Percentiles rank a stretch among this genome's conserved stretches.
Conservation (phyloP, 2,113 vertebrate species). For the Prionailurus viverrinus region DNA sequence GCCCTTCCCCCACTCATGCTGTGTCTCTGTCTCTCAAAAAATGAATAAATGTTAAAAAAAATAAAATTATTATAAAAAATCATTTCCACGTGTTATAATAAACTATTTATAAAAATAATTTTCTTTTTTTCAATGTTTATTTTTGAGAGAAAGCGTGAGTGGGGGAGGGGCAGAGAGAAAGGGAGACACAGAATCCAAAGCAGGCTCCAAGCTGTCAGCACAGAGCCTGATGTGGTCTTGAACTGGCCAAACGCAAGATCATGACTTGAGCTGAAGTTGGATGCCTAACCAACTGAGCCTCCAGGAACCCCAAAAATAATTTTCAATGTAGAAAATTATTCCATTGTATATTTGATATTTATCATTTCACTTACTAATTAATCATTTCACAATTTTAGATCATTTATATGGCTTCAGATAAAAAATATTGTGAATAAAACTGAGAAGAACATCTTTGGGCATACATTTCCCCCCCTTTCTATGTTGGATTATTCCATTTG, state of each 20-base stretch:
- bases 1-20: too few relatives aligned
- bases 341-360: not conserved
- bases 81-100: not conserved
- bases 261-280: too few relatives aligned
- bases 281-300: too few relatives aligned
- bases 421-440: not conserved
- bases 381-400: not conserved
- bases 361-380: not conserved
- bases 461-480: accelerated
- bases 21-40: too few relatives aligned
- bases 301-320: not conserved
- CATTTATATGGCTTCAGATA: not conserved
- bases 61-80: not conserved
- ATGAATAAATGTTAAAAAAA: too few relatives aligned
- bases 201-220: too few relatives aligned
- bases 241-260: too few relatives aligned
- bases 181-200: too few relatives aligned
- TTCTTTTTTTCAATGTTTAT: not conserved
- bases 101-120: not conserved
- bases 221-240: too few relatives aligned
- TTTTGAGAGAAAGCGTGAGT: too few relatives aligned
- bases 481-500: not conserved
- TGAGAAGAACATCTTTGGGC: not conserved
- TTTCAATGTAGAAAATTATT: not conserved
- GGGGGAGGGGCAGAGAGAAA: too few relatives aligned